These are phyloP conservation scores for Amphiprion clarkii DNA, from an alignment of 2,797 vertebrate genomes.

Conservation along the genomic window DNA sequence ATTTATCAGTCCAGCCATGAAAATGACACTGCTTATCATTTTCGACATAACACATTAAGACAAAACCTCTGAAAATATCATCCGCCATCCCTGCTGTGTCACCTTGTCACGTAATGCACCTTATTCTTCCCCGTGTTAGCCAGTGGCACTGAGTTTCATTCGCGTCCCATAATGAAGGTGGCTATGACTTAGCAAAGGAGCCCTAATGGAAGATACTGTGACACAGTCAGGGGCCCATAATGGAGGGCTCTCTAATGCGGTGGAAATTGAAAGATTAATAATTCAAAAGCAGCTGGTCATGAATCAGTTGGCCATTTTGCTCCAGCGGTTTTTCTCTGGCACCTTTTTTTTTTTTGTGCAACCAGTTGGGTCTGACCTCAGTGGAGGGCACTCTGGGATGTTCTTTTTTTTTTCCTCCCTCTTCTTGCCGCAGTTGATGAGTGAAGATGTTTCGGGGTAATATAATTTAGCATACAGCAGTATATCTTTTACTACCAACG, in stretches of 20 bases:
- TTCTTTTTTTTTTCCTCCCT: background rate
- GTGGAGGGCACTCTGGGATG: slow-evolving; percentile 56
- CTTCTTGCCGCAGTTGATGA: slow-evolving; percentile 47
- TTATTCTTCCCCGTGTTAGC: slow-evolving; percentile 47
- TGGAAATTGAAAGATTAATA: slow-evolving; percentile 96
- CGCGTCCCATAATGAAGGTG: slow-evolving; percentile 73
- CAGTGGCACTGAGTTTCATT: slow-evolving; percentile 69
- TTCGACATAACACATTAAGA: slow-evolving; percentile 65
- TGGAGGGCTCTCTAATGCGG: slow-evolving; percentile 88
- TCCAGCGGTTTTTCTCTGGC: slow-evolving; percentile 63
- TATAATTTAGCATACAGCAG: slow-evolving; percentile 56
- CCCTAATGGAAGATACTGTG: slow-evolving; percentile 78
- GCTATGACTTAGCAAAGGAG: slow-evolving; percentile 77
- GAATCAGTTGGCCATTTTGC: slow-evolving; percentile 88
- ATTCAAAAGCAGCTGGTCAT: slow-evolving; percentile 92
- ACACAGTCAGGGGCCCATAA: slow-evolving; percentile 81
- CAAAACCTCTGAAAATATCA: slow-evolving; percentile 74
- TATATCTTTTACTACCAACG: slow-evolving; percentile 51
- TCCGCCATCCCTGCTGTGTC: slow-evolving; percentile 73
- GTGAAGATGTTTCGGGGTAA: slow-evolving; percentile 60
- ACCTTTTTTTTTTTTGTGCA: slow-evolving; percentile 52
- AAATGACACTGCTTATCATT: slow-evolving; percentile 65
- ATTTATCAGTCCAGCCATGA: slow-evolving; percentile 59
- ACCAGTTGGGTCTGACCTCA: slow-evolving; percentile 69
- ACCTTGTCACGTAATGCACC: slow-evolving; percentile 66